These are phyloP conservation scores for Linnaemya vulpina DNA, from an alignment of 2,888 invertebrate species.

Conservation along the genomic window DNA sequence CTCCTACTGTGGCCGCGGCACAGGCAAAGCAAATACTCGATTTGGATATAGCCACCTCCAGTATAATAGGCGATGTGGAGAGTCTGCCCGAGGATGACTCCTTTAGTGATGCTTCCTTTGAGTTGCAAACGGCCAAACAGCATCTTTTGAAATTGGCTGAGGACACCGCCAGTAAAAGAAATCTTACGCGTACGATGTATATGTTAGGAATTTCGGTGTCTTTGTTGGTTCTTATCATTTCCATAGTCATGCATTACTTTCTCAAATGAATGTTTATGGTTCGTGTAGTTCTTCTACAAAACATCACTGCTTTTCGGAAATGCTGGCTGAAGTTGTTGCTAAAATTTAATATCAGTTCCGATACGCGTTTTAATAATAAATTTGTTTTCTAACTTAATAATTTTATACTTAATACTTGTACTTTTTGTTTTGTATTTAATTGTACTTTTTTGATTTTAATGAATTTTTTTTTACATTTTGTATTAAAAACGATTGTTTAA, in stretches of 20 bases:
- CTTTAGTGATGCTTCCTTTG: slow-evolving; percentile 71
- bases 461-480: slow-evolving; percentile 40
- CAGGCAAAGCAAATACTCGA: slow-evolving; percentile 93
- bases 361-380: slow-evolving; percentile 27
- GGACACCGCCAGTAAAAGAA: slow-evolving; percentile 60
- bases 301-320: slow-evolving; percentile 36
- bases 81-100: slow-evolving; percentile 89
- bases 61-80: slow-evolving; percentile 89
- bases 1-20: slow-evolving; percentile 90
- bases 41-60: slow-evolving; percentile 87
- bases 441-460: slow-evolving; percentile 20
- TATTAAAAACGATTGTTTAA: slow-evolving; percentile 38
- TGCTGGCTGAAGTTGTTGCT: slow-evolving; percentile 47
- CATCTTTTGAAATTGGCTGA: slow-evolving; percentile 35
- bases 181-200: slow-evolving; percentile 85
- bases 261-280: slow-evolving; percentile 67
- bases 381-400: slow-evolving; percentile 11
- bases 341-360: slow-evolving; percentile 17
- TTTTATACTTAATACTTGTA: slow-evolving; percentile 68
- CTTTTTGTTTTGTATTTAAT: slow-evolving; percentile 55
- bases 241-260: slow-evolving; percentile 85
- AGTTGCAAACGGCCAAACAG: slow-evolving; percentile 73
- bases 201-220: slow-evolving; percentile 85
- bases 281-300: background rate
- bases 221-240: slow-evolving; percentile 85